Percentiles rank a stretch among this genome's conserved stretches.
Conservation (phyloP, 2,113 vertebrate genomes). For the Brienomyrus brachyistius region DNA sequence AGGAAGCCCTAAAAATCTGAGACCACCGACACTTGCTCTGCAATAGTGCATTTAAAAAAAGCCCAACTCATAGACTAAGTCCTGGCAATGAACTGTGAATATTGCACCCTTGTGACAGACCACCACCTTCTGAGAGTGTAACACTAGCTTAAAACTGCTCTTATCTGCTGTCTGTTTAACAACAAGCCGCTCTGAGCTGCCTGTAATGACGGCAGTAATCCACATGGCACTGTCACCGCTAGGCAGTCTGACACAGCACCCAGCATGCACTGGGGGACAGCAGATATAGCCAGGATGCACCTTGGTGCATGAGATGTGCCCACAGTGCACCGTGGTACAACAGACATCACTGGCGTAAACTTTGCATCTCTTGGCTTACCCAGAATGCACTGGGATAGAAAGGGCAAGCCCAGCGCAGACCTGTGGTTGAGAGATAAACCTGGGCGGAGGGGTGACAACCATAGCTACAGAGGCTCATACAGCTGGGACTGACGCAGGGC, state of each 20-base stretch:
- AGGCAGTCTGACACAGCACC: conserved; percentile 12
- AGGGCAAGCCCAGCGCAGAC: not conserved
- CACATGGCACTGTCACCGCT: conserved; percentile 18
- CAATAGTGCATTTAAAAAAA: not conserved
- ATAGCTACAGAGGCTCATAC: not conserved
- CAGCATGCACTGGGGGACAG: conserved; percentile 16
- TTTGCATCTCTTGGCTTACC: not conserved
- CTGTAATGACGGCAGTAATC: conserved; percentile 20
- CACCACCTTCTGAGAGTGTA: conserved; percentile 50
- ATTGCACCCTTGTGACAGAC: conserved; percentile 44
- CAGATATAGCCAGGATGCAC: conserved; percentile 9
- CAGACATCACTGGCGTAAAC: not conserved
- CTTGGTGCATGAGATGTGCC: not conserved
- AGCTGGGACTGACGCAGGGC: not conserved
- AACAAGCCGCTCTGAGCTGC: conserved; percentile 20
- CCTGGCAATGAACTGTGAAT: conserved; percentile 18
- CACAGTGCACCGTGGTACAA: not conserved
- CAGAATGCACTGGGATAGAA: not conserved
- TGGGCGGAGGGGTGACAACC: not conserved
- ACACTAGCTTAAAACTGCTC: conserved; percentile 50
- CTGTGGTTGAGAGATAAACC: conserved; percentile 1
- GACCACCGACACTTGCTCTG: not conserved
- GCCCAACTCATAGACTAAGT: not conserved
- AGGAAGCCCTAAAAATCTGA: not conserved
- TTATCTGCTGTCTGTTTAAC: conserved; percentile 52